Evolutionary conservation across 2,113 vertebrate species (phyloP).

Genomic region (Alligator mississippiensis): DNA sequence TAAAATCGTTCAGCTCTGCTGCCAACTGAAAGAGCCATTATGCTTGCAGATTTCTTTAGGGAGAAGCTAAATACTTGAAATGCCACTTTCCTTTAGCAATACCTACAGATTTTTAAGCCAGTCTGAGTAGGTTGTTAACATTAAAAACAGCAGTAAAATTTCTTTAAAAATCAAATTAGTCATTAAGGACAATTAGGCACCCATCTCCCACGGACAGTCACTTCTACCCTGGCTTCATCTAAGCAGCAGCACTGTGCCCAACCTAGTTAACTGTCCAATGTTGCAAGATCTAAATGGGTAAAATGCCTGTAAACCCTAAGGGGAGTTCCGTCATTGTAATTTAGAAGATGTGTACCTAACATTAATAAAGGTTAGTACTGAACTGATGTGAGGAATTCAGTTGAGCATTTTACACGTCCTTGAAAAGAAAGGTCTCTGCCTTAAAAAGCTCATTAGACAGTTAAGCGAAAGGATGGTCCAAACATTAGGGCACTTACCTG

Average conservation of each 20-base stretch:
- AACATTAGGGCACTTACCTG: background rate
- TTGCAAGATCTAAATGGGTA: background rate
- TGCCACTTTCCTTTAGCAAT: background rate
- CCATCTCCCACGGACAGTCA: background rate
- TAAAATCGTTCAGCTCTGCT: constrained; percentile 7
- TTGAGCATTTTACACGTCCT: background rate
- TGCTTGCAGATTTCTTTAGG: constrained; percentile 38
- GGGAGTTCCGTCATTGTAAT: background rate
- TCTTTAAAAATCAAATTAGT: constrained; percentile 37
- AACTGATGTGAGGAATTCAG: background rate
- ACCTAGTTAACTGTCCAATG: background rate
- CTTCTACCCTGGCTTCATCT: background rate
- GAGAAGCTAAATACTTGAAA: constrained; percentile 31
- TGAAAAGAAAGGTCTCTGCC: background rate
- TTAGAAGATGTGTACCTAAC: background rate
- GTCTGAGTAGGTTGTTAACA: constrained; percentile 20
- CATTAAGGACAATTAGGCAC: background rate
- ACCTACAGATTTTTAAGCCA: background rate
- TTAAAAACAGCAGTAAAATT: background rate
- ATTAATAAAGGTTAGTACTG: background rate
- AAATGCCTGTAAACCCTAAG: too few species aligned
- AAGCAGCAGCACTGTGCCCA: background rate
- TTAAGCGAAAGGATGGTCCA: background rate
- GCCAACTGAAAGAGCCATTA: constrained; percentile 39
- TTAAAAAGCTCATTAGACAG: background rate